Evolutionary conservation across 2,113 vertebrate species (phyloP), one percentile per base, ranked within the genome.

Genomic region (Corvus cornix): DNA sequence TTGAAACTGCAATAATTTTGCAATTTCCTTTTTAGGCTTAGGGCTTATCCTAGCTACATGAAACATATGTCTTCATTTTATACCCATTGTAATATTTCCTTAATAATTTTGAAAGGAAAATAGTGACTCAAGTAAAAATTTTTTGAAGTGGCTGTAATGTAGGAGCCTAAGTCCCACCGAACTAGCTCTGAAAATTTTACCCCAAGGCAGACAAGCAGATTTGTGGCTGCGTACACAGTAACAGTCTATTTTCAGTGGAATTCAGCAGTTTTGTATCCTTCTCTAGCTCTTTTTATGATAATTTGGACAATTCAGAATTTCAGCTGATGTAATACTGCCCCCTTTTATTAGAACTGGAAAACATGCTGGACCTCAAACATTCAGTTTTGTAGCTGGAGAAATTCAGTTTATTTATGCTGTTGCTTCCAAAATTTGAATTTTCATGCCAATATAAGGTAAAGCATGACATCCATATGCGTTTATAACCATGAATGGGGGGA

Each of bases 331-430:
- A 97, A 97, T 86, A 97, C 95, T 98, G 95, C 94, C 96, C 95
- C 95, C 97, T 98, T 97, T 97, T 97, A 97, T 93, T 97, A 87
- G 90, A 96, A 97, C 84, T 83, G 73, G 44, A 98, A 98, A 96
- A 87, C 75, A 68, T 83, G 23, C 86, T 88, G 83, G 94, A 95
- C 78, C 79, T 91, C 44, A 89, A 93, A 82, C 62, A 46, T 52
- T 84, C 92, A 52, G 41, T 35, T 76, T 53, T 82, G 51, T 83
- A 88, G 79, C 48, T 93, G 64, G 68, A 73, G 58, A 84, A 93
- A 88, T 67, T 78, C 51, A 87, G 73, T 96, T 95, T 91, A 83
- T 89, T 93, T 96, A 55, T 74, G 86, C 75, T 92, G 10, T 87
- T 96, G 77, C 79, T 96, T 96, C 83, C 89, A 85, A 77, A 94